phyloP scores from a whole-genome alignment of 2,888 invertebrate genomes.

The Cheilosia pagana region DNA sequence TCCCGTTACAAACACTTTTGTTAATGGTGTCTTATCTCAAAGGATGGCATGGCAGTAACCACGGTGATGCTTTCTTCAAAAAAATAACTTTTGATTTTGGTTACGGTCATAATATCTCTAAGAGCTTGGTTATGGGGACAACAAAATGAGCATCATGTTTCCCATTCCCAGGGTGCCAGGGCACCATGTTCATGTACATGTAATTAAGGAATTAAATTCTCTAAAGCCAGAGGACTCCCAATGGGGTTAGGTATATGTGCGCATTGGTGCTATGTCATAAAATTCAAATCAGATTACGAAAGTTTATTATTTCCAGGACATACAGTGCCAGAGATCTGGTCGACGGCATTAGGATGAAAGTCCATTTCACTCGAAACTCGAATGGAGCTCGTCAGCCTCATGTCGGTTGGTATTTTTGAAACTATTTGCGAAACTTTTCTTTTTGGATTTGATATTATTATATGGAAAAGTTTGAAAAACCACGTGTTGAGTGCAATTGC shows the following conservation, averaged over 20 bases:
- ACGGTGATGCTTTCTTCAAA: constrained; percentile 5
- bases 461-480: constrained; percentile 28
- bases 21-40: constrained; percentile 42
- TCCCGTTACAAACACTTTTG: constrained; percentile 30
- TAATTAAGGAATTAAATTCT: constrained; percentile 23
- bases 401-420: constrained; percentile 27
- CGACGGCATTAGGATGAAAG: not conserved
- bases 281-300: constrained; percentile 39
- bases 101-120: constrained; percentile 35
- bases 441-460: constrained; percentile 17
- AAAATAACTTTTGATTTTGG: constrained; percentile 39
- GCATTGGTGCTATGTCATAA: not conserved
- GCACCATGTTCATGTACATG: not conserved
- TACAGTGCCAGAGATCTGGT: not conserved
- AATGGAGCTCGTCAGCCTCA: constrained; percentile 16
- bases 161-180: too few relatives aligned
- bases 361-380: constrained; percentile 13
- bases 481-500: constrained; percentile 44
- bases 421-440: constrained; percentile 40
- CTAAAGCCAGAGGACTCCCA: not conserved
- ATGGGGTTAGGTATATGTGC: too few relatives aligned
- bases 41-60: constrained; percentile 20
- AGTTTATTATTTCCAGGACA: constrained; percentile 7
- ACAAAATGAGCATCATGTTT: not conserved
- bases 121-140: not conserved